Base-by-base conservation (phyloP, 2,888 invertebrate species). In the Eupithecia insigniata region DNA sequence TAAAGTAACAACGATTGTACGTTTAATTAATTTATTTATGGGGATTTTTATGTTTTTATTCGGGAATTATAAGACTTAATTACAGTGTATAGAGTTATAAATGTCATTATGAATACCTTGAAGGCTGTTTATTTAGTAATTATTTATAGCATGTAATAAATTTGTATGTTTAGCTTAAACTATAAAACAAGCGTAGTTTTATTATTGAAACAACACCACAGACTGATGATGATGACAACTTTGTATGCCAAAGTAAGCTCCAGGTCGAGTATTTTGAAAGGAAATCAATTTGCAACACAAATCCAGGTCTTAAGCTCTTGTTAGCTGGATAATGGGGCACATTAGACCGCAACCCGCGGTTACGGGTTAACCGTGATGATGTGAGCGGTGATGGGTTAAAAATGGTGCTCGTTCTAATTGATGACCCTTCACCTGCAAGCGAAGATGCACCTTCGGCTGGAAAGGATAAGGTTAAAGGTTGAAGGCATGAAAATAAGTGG, bases 361-460 rank as follows among this genome's bases (percentile, higher is more conserved):
- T 83, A 79, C 79, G 80, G 81, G 82, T 82, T 85, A 85, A 83
- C 81, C 81, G 73, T 78, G 83, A 83, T 83, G 81, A 81, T 82
- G 84, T 83, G 80, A 81, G 84, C 83, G 80, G 81, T 73, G 80
- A 76, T 74, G 78, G 80, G 83, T 82, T 86, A 88, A 89, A 89
- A 89, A 88, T 86, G 81, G 83, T 83, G 82, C 85, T 85, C 83
- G 82, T 76, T 79, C 87, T 89, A 88, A 89, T 89, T 89, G 89
- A 86, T 87, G 84, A 87, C 84, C 87, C 74, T 81, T 83, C 81
- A 85, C 82, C 84, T 83, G 61, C 71, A 55, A 18, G 26, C 34
- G 62, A 30, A 62, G 62, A 62, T 34, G 30, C 30, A 62, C 10
- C 55, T 62, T 30, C 32, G 30, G 18, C 62, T 34, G 62, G 36